These are phyloP conservation scores for Burhinus oedicnemus DNA, from an alignment of 2,113 vertebrate genomes.

Conservation along the genomic window DNA sequence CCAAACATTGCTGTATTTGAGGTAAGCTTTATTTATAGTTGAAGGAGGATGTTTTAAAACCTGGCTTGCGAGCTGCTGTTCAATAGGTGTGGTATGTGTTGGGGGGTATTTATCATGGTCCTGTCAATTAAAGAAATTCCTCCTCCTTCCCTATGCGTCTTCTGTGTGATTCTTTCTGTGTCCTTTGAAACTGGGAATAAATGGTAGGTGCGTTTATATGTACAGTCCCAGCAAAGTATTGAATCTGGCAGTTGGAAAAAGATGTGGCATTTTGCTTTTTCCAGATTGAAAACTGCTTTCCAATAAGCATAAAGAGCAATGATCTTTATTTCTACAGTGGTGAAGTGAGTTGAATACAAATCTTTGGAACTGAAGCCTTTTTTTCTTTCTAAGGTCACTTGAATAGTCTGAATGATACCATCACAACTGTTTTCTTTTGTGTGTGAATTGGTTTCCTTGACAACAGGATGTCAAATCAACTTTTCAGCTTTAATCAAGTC, in stretches of 20 bases:
- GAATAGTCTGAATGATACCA: slow-evolving; percentile 72
- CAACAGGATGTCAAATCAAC: slow-evolving; percentile 74
- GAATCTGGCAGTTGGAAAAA: slow-evolving; percentile 38
- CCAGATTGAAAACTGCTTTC: slow-evolving; percentile 58
- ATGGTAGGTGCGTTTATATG: not conserved
- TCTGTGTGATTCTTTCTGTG: not conserved
- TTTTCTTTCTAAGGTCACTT: slow-evolving; percentile 71
- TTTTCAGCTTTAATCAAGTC: slow-evolving; percentile 77
- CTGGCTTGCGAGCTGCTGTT: not conserved
- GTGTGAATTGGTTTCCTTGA: slow-evolving; percentile 77
- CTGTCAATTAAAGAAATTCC: not conserved
- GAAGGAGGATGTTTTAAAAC: not conserved
- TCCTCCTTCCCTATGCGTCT: not conserved
- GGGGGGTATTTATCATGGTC: not conserved
- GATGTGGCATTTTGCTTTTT: slow-evolving; percentile 51
- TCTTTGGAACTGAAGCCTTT: slow-evolving; percentile 61
- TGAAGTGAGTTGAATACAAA: slow-evolving; percentile 58
- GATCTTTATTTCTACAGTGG: slow-evolving; percentile 54
- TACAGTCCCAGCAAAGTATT: slow-evolving; percentile 7
- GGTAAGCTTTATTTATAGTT: not conserved
- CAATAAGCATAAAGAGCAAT: slow-evolving; percentile 69
- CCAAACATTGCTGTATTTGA: not conserved
- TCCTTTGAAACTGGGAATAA: slow-evolving; percentile 24
- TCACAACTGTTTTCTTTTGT: slow-evolving; percentile 72
- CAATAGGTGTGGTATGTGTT: not conserved